phyloP scores from a whole-genome alignment of 2,888 invertebrate species.

The Pardosa pseudoannulata region DNA sequence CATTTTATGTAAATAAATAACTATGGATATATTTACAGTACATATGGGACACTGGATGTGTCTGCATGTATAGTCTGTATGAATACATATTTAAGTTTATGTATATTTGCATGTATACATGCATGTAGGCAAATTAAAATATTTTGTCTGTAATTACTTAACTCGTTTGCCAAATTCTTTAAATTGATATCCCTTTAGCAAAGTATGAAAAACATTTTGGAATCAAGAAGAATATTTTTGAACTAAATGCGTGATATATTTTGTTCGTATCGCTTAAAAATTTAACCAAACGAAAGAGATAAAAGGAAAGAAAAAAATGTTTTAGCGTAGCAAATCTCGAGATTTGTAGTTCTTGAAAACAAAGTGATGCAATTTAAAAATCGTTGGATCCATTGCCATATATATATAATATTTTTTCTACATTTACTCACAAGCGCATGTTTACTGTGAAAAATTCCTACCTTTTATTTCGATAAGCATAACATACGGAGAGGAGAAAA shows the following conservation, averaged over 20 bases:
- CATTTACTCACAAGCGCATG: constrained; percentile 30
- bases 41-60: too few species aligned
- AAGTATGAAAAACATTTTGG: too few species aligned
- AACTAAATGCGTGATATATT: not conserved
- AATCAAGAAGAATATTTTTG: not conserved
- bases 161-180: too few species aligned
- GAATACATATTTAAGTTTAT: too few species aligned
- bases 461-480: constrained; percentile 42
- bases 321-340: constrained; percentile 30
- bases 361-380: constrained; percentile 26
- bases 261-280: not conserved
- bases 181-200: too few species aligned
- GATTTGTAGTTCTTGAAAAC: constrained; percentile 48
- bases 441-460: constrained; percentile 42
- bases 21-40: too few species aligned
- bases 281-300: not conserved
- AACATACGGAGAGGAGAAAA: constrained; percentile 16
- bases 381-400: not conserved
- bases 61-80: too few species aligned
- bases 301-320: not conserved
- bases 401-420: constrained; percentile 50
- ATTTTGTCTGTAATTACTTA: too few species aligned
- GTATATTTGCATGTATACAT: too few species aligned
- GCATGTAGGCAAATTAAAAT: too few species aligned
- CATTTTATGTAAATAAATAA: too few species aligned